phyloP scores from a whole-genome alignment of 2,888 invertebrate species.

The Drosophila paramelanica region DNA sequence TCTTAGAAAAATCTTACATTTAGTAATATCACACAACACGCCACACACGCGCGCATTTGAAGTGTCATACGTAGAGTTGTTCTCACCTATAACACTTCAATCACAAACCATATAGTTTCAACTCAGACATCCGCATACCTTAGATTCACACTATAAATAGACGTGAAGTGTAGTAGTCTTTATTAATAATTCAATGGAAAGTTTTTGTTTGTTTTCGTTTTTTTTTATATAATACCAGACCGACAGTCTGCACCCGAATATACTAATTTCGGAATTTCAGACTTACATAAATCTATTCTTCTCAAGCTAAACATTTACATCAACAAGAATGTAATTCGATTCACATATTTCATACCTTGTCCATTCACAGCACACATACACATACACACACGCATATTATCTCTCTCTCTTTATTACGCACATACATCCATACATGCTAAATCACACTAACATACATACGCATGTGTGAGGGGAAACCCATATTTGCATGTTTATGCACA shows the following conservation, averaged over 20 bases:
- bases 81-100: constrained; percentile 32
- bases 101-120: constrained; percentile 49
- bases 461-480: constrained; percentile 10
- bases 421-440: constrained; percentile 1
- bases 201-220: background rate
- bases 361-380: constrained; percentile 9
- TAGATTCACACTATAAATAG: constrained; percentile 58
- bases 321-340: constrained; percentile 26
- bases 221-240: constrained; percentile 21
- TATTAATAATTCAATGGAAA: constrained; percentile 30
- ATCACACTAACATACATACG: background rate
- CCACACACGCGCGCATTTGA: constrained; percentile 71
- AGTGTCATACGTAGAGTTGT: constrained; percentile 31
- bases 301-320: constrained; percentile 12
- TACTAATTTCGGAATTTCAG: constrained; percentile 18
- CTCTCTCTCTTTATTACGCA: background rate
- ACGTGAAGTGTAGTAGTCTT: constrained; percentile 34
- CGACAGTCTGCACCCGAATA: constrained; percentile 10
- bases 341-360: constrained; percentile 21
- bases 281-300: constrained; percentile 32
- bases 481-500: background rate
- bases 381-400: background rate
- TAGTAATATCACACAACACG: constrained; percentile 77
- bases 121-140: constrained; percentile 44
- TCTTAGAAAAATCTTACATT: constrained; percentile 67